These are phyloP conservation scores for Hipparchia semele DNA, from an alignment of 2,888 invertebrate species.

Conservation along the genomic window DNA sequence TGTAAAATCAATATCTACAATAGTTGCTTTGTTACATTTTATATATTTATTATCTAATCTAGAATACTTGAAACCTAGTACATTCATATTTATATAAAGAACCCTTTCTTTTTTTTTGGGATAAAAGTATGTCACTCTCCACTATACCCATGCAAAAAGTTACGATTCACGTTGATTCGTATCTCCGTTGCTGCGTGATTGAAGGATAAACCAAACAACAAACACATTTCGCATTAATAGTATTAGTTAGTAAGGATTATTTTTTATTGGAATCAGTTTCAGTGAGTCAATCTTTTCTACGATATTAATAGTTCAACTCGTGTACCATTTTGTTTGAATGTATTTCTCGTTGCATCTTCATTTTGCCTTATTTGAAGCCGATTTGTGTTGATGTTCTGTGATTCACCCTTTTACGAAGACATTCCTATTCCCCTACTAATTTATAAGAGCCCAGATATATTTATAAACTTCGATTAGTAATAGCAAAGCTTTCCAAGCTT, in stretches of 20 bases:
- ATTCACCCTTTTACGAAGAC: constrained; percentile 23
- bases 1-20: not conserved
- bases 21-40: not conserved
- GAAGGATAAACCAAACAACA: too few relatives aligned
- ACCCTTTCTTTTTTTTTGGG: too few relatives aligned
- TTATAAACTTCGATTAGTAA: not conserved
- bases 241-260: too few relatives aligned
- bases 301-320: constrained; percentile 1
- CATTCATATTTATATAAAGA: too few relatives aligned
- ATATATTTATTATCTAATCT: not conserved
- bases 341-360: constrained; percentile 7
- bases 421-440: constrained; percentile 1
- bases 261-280: not conserved
- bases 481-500: not conserved
- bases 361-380: constrained; percentile 23
- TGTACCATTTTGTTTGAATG: constrained; percentile 17
- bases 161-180: too few relatives aligned
- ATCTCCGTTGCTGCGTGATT: too few relatives aligned
- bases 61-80: too few relatives aligned
- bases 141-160: not conserved
- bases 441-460: not conserved
- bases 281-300: constrained; percentile 19
- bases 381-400: constrained; percentile 30
- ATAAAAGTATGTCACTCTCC: not conserved
- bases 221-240: too few relatives aligned